Evolutionary conservation across 2,888 invertebrate genomes (phyloP).

Genomic region (Orthosia cruda): DNA sequence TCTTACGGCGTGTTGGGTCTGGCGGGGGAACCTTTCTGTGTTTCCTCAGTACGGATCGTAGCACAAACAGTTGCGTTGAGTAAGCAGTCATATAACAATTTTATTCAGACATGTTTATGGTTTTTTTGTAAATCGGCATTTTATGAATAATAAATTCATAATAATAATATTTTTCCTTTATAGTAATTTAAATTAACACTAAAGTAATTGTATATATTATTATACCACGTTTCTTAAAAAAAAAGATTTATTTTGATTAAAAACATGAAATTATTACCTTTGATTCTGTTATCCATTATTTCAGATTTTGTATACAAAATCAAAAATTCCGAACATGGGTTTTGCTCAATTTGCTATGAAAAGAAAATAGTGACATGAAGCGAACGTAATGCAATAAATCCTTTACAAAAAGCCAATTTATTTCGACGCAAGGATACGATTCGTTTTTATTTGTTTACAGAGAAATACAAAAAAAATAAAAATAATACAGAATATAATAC

Average conservation of each 20-base stretch:
- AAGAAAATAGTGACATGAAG: slow-evolving; percentile 43
- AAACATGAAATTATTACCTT: neutral
- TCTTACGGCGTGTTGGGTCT: no score
- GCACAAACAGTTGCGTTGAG: no score
- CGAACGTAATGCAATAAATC: slow-evolving; percentile 53
- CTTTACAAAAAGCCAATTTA: slow-evolving; percentile 52
- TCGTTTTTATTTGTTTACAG: slow-evolving; percentile 48
- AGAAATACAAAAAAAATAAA: slow-evolving; percentile 22
- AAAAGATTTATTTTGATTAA: no score
- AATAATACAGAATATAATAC: slow-evolving; percentile 33
- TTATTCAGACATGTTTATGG: no score
- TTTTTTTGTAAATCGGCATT: neutral
- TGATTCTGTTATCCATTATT: neutral
- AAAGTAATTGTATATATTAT: no score
- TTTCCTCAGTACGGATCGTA: no score
- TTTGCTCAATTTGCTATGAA: slow-evolving; percentile 29
- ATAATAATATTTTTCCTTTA: no score
- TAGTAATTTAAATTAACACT: no score
- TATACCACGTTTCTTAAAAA: no score
- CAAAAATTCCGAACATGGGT: neutral
- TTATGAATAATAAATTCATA: no score
- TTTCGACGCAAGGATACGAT: slow-evolving; percentile 35
- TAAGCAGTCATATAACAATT: no score
- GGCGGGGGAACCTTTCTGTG: no score
- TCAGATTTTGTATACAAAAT: neutral